Evolutionary conservation across 1,140 invertebrate genomes (phyloP), one percentile per base, ranked within the genome.

Genomic region (Nilaparvata lugens): DNA sequence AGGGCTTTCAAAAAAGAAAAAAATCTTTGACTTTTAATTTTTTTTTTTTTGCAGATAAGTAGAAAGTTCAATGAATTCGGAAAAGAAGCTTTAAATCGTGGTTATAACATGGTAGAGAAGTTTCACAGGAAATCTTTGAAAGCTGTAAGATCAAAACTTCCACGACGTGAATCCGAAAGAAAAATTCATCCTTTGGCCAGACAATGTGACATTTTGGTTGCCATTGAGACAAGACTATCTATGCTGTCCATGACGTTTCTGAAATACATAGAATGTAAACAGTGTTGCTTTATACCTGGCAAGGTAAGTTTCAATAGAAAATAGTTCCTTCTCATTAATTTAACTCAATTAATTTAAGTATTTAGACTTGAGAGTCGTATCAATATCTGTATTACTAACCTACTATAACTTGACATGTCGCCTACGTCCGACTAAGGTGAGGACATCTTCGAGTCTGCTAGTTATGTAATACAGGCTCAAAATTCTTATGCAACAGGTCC

Each of bases 221-320:
- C 90, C 0, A 85, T 96, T 51, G 93, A 95, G 74, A 95, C 93
- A 0, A 76, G 93, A 21, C 82, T 96, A 21, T 94, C 91, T 0
- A 89, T 95, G 82, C 78, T 95, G 4, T 87, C 86, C 6, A 95
- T 95, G 91, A 95, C 93, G 0, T 96, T 91, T 70, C 84, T 83
- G 35, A 93, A 93, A 74, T 93, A 88, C 67, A 86, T 93, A 14
- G 88, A 92, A 61, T 75, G 80, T 56, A 82, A 85, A 58, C 71
- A 91, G 4, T 93, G 92, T 69, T 95, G 92, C 70, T 97, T 97
- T 69, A 94, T 95, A 69, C 93, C 93, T 14, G 93, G 93, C 61
- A 93, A 91, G 78, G 90, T 88, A 72, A 74, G 65, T 28, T 28
- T 28, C 3, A 28, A n/a, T 42, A 42, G 40, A 13, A n/a, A 11